Conservation (phyloP, 2,113 vertebrate genomes). For the Cavia porcellus region DNA sequence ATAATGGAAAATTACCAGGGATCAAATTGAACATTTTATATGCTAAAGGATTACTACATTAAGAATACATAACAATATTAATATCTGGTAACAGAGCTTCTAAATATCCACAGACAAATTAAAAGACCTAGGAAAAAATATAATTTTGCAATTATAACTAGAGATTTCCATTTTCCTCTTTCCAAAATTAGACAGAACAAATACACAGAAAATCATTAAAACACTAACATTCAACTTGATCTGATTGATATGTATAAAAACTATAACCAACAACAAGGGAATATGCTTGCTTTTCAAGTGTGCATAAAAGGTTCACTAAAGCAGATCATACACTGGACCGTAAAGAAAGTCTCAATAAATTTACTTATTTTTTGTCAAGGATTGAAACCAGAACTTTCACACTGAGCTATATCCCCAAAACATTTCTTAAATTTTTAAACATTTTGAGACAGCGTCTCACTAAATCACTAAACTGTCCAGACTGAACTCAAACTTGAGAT, state of each 20-base stretch:
- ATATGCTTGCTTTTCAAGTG: not conserved
- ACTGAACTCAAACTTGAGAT: not conserved
- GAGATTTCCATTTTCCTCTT: not conserved
- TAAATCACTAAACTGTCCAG: not conserved
- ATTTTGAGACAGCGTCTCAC: not conserved
- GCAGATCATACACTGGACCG: not conserved
- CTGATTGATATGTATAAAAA: not conserved
- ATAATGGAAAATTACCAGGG: not conserved
- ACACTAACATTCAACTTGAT: not conserved
- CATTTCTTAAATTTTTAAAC: not conserved
- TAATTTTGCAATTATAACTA: not conserved
- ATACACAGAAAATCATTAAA: conserved; percentile 16
- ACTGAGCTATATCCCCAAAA: not conserved
- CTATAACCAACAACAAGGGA: not conserved
- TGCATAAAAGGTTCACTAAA: not conserved
- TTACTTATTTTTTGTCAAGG: not conserved
- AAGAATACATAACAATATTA: not conserved
- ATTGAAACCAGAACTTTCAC: not conserved
- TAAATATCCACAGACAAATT: not conserved
- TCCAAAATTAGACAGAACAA: not conserved
- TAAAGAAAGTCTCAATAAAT: not conserved
- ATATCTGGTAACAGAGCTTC: not conserved
- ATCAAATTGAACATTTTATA: not conserved
- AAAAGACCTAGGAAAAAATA: not conserved
- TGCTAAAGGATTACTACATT: not conserved